These are phyloP conservation scores for Mizuhopecten yessoensis DNA, from an alignment of 1,140 invertebrate species.

Conservation along the genomic window DNA sequence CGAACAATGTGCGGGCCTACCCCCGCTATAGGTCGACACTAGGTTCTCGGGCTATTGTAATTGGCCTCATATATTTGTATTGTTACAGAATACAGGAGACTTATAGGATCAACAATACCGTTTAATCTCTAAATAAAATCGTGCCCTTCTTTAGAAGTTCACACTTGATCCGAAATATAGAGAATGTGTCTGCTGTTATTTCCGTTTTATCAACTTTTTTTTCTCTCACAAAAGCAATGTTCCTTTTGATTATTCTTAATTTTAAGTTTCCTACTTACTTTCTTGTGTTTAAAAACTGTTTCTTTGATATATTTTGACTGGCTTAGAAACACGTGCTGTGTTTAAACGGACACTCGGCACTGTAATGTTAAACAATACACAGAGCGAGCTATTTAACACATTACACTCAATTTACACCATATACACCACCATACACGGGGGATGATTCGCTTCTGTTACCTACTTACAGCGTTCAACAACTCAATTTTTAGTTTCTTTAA, in stretches of 20 bases:
- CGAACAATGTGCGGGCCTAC: not conserved
- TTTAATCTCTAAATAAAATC: conserved; percentile 14
- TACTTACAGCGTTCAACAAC: no score
- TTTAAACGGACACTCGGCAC: not conserved
- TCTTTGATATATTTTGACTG: conserved; percentile 2
- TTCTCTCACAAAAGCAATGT: not conserved
- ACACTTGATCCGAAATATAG: not conserved
- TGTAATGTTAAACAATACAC: not conserved
- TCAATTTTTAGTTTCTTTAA: no score
- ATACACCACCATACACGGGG: not conserved
- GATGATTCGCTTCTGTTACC: not conserved
- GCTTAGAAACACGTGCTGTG: not conserved
- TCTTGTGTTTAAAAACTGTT: not conserved
- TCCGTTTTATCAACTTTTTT: conserved; percentile 16
- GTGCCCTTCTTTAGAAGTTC: not conserved
- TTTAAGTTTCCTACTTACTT: not conserved
- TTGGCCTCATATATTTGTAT: conserved; percentile 4
- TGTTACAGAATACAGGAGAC: conserved; percentile 3
- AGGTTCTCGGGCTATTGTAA: not conserved
- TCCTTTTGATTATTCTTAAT: not conserved
- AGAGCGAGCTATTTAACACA: not conserved
- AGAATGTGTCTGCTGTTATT: not conserved
- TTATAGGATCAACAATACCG: not conserved
- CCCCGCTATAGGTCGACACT: not conserved
- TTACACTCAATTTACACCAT: not conserved